Evolutionary conservation across 2,797 vertebrate species (phyloP), one percentile per base, ranked within the genome.

Genomic region (Myotis findleyi): DNA sequence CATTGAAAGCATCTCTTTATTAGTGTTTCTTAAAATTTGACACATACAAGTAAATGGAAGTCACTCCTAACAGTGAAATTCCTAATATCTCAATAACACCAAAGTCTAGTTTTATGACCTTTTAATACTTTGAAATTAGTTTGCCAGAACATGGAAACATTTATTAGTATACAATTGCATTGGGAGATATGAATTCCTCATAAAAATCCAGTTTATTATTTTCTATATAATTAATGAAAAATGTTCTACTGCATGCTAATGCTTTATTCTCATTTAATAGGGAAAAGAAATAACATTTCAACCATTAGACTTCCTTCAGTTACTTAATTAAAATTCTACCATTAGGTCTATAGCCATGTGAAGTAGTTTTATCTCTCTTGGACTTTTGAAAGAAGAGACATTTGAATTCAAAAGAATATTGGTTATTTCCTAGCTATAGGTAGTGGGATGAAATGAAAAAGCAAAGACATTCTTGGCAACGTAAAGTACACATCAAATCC

Each of bases 71-170:
- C 1, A 53, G 5, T 82, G 17, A 88, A 91, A 82, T 82, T 7
- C 9, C 55, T 88, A 77, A 72, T 51, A 88, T 47, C 41, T 83
- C 47, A 92, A 59, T 13, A 88, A 69, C 6, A 73, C 3, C 2
- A 0, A 93, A 87, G 13, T 79, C 33, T 68, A 33, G 13, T 84
- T 91, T 93, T 85, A 55, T 87, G 51, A 86, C 23, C 11, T 68
- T 59, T 84, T 81, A 53, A 33, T 87, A 55, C 68, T 91, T 80
- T 91, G n/a, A 93, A 68, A 23, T 76, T 83, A 87, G 11, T 86
- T 92, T 96, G 11, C 30, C 21, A 85, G 76, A 69, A 71, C 55
- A 47, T 64, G 57, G 71, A 87, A 93, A 47, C 1, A 77, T 55
- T 68, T 41, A 69, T 49, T 66, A 69, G 20, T 36, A 71, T 49